Percentiles rank a stretch among this genome's conserved stretches.
These are phyloP conservation scores for Drosophila rellima DNA, from an alignment of 2,888 invertebrate genomes.

Conservation along the genomic window DNA sequence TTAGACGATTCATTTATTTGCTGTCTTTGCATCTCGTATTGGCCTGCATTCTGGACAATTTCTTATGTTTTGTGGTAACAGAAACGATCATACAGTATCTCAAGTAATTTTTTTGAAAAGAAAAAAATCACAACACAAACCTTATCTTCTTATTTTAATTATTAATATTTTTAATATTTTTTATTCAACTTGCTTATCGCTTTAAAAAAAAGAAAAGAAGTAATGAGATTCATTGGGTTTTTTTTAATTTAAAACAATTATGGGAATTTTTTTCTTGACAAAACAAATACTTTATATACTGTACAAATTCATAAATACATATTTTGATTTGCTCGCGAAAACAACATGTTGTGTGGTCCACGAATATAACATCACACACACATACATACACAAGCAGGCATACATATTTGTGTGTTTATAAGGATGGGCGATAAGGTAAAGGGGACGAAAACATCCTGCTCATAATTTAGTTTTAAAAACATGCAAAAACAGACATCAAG, in stretches of 20 bases:
- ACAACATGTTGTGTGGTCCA: slow-evolving; percentile 60
- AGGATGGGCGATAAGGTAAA: slow-evolving; percentile 6
- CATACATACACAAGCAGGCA: slow-evolving; percentile 15
- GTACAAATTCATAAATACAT: slow-evolving; percentile 3
- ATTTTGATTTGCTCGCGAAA: slow-evolving; percentile 47
- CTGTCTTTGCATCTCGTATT: neutral
- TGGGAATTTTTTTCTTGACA: neutral
- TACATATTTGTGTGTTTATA: slow-evolving; percentile 2
- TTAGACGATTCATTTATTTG: neutral
- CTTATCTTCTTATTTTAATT: neutral
- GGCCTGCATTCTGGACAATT: neutral
- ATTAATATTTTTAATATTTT: no score
- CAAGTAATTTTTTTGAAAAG: neutral
- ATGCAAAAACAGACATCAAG: slow-evolving; percentile 77
- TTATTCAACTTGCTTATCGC: no score
- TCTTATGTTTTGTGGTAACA: no score
- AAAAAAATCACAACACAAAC: neutral
- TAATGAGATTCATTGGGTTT: neutral
- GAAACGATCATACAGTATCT: slow-evolving; percentile 28
- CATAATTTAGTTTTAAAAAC: slow-evolving; percentile 74
- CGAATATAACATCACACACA: slow-evolving; percentile 13
- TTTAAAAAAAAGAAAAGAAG: neutral
- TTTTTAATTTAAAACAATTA: neutral
- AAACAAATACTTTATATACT: neutral
- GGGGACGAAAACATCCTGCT: slow-evolving; percentile 56